Conservation (phyloP, 2,797 vertebrate species). For the Halcyon smyrnensis region DNA sequence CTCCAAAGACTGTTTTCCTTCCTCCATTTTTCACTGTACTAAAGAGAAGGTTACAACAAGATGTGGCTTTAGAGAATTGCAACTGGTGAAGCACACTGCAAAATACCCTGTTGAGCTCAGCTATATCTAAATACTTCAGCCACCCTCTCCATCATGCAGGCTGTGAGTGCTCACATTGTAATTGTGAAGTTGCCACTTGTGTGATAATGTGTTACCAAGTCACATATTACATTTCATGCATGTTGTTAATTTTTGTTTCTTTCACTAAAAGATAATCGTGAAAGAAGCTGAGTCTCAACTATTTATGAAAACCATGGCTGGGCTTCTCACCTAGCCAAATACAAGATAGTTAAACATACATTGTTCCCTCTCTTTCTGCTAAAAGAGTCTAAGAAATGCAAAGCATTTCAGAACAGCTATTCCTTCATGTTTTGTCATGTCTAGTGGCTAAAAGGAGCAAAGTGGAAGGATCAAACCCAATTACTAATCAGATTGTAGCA, state of each 20-base stretch:
- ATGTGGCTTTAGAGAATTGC: not conserved
- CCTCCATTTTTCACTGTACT: not conserved
- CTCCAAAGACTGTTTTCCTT: not conserved
- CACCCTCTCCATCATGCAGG: no score
- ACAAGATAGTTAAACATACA: not conserved
- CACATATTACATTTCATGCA: not conserved
- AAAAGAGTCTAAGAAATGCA: not conserved
- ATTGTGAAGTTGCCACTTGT: not conserved
- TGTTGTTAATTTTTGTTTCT: not conserved
- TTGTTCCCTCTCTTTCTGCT: not conserved
- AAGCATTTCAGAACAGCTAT: not conserved
- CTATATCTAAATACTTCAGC: not conserved
- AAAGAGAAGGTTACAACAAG: not conserved
- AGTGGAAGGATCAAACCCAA: not conserved
- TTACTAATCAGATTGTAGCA: not conserved
- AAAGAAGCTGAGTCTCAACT: not conserved
- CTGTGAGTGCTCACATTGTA: not conserved
- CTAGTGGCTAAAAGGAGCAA: not conserved
- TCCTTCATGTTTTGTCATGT: not conserved
- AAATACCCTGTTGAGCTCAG: not conserved
- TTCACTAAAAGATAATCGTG: not conserved
- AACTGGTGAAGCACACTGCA: not conserved
- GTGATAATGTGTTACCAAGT: not conserved
- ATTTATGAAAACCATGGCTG: not conserved
- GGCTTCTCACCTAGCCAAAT: not conserved